Conservation (phyloP, 2,797 vertebrate species). For the Sebastes diploproa region DNA sequence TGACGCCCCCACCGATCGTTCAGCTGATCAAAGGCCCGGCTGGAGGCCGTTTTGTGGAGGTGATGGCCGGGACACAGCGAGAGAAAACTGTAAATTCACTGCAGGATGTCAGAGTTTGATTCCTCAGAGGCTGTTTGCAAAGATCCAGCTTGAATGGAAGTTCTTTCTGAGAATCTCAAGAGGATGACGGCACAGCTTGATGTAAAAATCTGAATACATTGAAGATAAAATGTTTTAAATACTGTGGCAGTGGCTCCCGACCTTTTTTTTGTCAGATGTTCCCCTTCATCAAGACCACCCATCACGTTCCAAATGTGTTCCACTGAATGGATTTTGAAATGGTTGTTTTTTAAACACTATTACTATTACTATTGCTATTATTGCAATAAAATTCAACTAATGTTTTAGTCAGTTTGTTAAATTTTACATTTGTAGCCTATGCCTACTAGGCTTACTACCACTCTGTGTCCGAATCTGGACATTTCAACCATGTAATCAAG, state of each 20-base stretch:
- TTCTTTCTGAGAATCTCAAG: not conserved
- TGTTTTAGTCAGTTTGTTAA: not conserved
- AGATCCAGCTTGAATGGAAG: not conserved
- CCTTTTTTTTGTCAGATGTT: not conserved
- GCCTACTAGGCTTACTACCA: not conserved
- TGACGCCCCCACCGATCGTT: not conserved
- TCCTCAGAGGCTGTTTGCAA: not conserved
- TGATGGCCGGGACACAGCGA: not conserved
- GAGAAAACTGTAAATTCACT: constrained; percentile 19
- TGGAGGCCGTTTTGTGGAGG: constrained; percentile 27
- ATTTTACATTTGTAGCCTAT: too few relatives aligned
- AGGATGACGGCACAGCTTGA: not conserved
- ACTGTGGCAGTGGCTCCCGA: not conserved
- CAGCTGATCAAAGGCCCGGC: constrained; percentile 42
- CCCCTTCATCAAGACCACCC: not conserved
- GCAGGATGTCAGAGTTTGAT: constrained; percentile 7
- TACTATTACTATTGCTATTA: not conserved
- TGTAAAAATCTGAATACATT: not conserved
- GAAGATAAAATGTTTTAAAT: not conserved
- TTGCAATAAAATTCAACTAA: not conserved
- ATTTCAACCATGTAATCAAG: not conserved
- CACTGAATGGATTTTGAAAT: not conserved
- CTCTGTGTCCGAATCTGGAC: not conserved
- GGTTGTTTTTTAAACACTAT: not conserved
- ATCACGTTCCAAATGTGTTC: not conserved